Evolutionary conservation across 2,797 vertebrate genomes (phyloP), one percentile per base, ranked within the genome.

Genomic region (Darevskia nairensis): DNA sequence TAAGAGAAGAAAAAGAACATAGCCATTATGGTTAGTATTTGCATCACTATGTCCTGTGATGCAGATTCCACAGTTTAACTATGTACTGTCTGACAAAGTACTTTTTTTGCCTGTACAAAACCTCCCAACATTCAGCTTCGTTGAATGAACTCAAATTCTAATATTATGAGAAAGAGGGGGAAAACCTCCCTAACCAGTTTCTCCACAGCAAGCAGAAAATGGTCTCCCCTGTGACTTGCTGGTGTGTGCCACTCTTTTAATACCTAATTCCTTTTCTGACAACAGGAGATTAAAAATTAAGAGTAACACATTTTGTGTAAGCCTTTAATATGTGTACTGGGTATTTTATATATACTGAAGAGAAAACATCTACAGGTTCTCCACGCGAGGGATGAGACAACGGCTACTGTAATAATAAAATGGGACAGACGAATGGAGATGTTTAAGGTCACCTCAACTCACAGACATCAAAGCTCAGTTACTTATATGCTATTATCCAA

Each of bases 401-500:
- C 35, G 32, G 27, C 75, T 55, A 66, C 35, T 50, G 69, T 2
- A n/a, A 44, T 87, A 75, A 82, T 75, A 59, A 82, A 82, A 82
- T 50, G 61, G 44, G 59, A 82, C 59, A 21, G 74, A 59, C 27
- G 9, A 59, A 78, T 84, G 75, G 35, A 29, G 59, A 86, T 59
- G 15, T 44, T 86, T 44, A 78, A 82, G n/a, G 72, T 85, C 23
- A 25, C 17, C 29, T 75, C 19, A 64, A 23, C 23, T 4, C 69
- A 21, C 50, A 85, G n/a, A 78, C 44, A 86, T 85, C 77, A 69
- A 4, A 84, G 77, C 80, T 27, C 0, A 74, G 80, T 5, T 66
- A 88, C 71, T 90, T 86, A 21, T 69, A 21, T 66, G 29, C 74
- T 84, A 59, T 71, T 82, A 78, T 66, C 68, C 75, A 66, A 39